Evolutionary conservation across 1,140 invertebrate species (phyloP).

Genomic region (Helicoverpa zea): DNA sequence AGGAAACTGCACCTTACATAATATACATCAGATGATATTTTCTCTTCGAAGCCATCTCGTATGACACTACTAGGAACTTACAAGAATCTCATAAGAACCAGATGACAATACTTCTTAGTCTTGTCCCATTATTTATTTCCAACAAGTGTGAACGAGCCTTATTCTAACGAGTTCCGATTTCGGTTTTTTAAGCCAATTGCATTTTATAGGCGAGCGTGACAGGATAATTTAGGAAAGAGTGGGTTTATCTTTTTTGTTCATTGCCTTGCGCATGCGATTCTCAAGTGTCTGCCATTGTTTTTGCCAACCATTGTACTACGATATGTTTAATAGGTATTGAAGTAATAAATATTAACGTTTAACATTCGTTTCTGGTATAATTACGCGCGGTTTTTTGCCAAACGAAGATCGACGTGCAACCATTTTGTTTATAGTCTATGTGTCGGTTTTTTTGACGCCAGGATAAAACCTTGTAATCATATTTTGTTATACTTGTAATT

Average conservation of each 20-base stretch:
- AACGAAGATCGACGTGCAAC: conserved; percentile 32
- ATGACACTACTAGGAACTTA: neutral
- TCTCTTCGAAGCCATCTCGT: neutral
- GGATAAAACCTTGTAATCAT: conserved; percentile 48
- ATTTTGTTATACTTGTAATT: conserved; percentile 46
- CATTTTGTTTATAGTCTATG: conserved; percentile 43
- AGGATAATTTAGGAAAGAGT: conserved; percentile 84
- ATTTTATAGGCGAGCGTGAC: conserved; percentile 85
- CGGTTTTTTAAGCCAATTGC: conserved; percentile 81
- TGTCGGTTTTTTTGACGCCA: conserved; percentile 30
- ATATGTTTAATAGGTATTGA: conserved; percentile 72
- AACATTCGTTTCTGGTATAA: conserved; percentile 74
- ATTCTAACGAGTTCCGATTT: conserved; percentile 83
- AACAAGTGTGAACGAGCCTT: conserved; percentile 48
- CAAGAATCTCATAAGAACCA: neutral
- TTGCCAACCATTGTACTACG: conserved; percentile 66
- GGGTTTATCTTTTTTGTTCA: conserved; percentile 63
- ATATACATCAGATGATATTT: neutral
- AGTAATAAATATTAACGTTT: conserved; percentile 76
- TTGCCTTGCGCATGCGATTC: conserved; percentile 70
- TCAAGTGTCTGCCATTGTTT: conserved; percentile 67
- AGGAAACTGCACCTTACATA: no score
- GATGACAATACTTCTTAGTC: neutral
- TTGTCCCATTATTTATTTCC: neutral
- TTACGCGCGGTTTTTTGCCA: conserved; percentile 61